Evolutionary conservation across 2,888 invertebrate species (phyloP).

Genomic region (Dolichopus griseipennis): DNA sequence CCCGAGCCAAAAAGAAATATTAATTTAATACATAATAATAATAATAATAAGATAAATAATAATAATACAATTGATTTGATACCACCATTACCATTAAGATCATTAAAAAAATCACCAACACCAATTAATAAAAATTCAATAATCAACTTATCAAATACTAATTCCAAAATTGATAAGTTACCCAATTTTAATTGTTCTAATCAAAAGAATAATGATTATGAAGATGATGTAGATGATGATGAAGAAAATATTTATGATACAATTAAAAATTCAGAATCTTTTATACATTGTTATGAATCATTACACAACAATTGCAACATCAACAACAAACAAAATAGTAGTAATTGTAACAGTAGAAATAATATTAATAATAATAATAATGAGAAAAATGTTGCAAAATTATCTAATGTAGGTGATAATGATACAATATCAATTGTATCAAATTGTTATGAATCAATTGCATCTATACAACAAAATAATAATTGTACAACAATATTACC

Average conservation of each 20-base stretch:
- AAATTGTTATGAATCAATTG: conserved; percentile 42
- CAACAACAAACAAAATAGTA: too few species aligned
- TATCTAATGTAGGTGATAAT: conserved; percentile 21
- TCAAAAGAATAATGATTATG: not conserved
- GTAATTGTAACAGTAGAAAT: conserved; percentile 15
- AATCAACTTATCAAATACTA: conserved; percentile 10
- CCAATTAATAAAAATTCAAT: conserved; percentile 15
- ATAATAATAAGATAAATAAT: not conserved
- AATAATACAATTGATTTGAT: conserved; percentile 26
- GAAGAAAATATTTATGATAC: conserved; percentile 56
- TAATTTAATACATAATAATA: conserved; percentile 24
- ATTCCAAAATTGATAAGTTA: too few species aligned
- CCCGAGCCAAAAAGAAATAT: conserved; percentile 38
- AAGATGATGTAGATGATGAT: conserved; percentile 26
- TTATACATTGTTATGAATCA: conserved; percentile 40
- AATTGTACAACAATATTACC: conserved; percentile 15
- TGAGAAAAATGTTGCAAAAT: conserved; percentile 21
- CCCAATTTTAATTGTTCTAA: not conserved
- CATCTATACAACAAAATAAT: conserved; percentile 26
- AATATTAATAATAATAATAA: conserved; percentile 16
- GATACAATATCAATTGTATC: conserved; percentile 36
- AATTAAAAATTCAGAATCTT: conserved; percentile 49
- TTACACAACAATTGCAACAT: conserved; percentile 21
- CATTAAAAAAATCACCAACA: conserved; percentile 20
- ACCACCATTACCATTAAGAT: conserved; percentile 24